These are phyloP conservation scores for Danio tinwini DNA, from an alignment of 2,797 vertebrate genomes.

Conservation along the genomic window DNA sequence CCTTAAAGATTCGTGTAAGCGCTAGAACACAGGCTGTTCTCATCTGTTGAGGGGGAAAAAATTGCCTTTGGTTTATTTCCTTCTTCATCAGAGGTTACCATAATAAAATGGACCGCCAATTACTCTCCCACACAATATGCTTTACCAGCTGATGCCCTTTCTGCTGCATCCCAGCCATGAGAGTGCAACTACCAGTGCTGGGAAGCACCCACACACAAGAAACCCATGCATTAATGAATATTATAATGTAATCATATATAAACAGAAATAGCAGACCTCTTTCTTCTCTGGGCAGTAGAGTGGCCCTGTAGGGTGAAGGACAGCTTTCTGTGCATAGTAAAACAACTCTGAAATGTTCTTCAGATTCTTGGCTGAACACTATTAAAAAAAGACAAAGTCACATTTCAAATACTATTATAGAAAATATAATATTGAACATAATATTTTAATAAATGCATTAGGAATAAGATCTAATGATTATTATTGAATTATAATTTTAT, in stretches of 20 bases:
- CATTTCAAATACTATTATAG: not conserved
- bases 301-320: constrained; percentile 94
- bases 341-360: constrained; percentile 98
- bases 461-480: too few relatives aligned
- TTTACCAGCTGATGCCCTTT: too few relatives aligned
- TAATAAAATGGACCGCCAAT: too few relatives aligned
- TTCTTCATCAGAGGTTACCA: too few relatives aligned
- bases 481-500: too few relatives aligned
- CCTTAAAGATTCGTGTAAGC: constrained; percentile 93
- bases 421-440: too few relatives aligned
- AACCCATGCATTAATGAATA: not conserved
- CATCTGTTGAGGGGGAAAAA: constrained; percentile 77
- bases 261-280: constrained; percentile 74
- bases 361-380: constrained; percentile 98
- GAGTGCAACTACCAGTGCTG: too few relatives aligned
- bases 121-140: too few relatives aligned
- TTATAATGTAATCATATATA: not conserved
- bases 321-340: constrained; percentile 97
- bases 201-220: too few relatives aligned
- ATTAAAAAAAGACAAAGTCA: constrained; percentile 41
- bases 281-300: constrained; percentile 96
- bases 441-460: too few relatives aligned
- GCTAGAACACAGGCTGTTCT: constrained; percentile 91
- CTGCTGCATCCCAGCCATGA: too few relatives aligned
- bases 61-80: too few relatives aligned